Conservation (phyloP, 2,888 invertebrate species). For the Panopea generosa region DNA sequence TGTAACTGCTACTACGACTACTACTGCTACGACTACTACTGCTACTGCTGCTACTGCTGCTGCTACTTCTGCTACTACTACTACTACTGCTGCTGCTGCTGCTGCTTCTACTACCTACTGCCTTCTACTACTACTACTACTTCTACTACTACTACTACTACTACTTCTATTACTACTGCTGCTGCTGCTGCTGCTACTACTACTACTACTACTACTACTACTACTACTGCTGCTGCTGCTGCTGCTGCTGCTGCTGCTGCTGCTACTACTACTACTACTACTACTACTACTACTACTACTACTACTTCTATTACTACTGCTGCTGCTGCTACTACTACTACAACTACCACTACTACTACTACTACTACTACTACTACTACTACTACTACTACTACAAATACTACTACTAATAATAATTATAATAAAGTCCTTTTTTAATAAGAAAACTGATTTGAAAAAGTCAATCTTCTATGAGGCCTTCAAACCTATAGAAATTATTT, state of each 20-base stretch:
- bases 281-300: neutral
- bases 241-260: neutral
- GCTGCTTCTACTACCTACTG: constrained; percentile 4
- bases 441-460: too few species aligned
- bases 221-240: neutral
- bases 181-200: neutral
- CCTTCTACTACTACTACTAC: constrained; percentile 2
- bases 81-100: too few species aligned
- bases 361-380: constrained; percentile 1
- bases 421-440: too few species aligned
- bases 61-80: too few species aligned
- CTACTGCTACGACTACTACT: too few species aligned
- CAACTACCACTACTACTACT: neutral
- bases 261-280: neutral
- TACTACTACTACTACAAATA: too few species aligned
- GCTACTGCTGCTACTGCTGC: too few species aligned
- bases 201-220: neutral
- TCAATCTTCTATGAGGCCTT: too few species aligned
- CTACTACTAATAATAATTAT: too few species aligned
- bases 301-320: neutral
- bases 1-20: constrained; percentile 4
- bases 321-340: neutral
- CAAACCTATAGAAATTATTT: too few species aligned
- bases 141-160: constrained; percentile 2
- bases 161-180: neutral